Conservation (phyloP, 2,113 vertebrate species). For the Caretta caretta region DNA sequence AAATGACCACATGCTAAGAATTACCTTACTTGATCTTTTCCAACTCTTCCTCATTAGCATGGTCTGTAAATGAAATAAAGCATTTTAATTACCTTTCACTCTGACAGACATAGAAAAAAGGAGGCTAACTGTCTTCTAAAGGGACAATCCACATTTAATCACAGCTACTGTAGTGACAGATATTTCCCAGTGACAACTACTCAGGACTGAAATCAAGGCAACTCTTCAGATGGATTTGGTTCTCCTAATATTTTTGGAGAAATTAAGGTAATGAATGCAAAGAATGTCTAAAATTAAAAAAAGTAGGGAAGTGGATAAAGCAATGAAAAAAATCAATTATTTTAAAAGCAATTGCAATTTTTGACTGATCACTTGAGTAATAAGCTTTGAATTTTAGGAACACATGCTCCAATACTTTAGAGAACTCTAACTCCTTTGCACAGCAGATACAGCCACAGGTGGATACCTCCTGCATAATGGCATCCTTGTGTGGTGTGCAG, state of each 20-base stretch:
- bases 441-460: not conserved
- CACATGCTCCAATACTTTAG: fast-evolving
- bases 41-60: slow-evolving; percentile 99
- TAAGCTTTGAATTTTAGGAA: not conserved
- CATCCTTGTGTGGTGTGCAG: not conserved
- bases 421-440: not conserved
- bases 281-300: not conserved
- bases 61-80: slow-evolving; percentile 98
- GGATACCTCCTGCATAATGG: not conserved
- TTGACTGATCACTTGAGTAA: not conserved
- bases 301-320: not conserved
- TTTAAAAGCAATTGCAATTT: not conserved
- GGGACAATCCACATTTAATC: slow-evolving; percentile 40
- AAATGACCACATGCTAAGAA: slow-evolving; percentile 85
- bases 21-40: slow-evolving; percentile 99
- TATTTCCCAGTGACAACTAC: slow-evolving; percentile 25
- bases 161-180: slow-evolving; percentile 27
- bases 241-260: not conserved
- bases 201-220: slow-evolving; percentile 30
- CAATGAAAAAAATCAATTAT: not conserved
- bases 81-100: slow-evolving; percentile 87
- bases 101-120: slow-evolving; percentile 40
- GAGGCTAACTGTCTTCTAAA: slow-evolving; percentile 39
- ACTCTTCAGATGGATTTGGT: not conserved
- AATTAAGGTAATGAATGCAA: not conserved